A percentile compares a stretch with the other conserved stretches of the same genome.
These are phyloP conservation scores for Baccha elongata DNA, from an alignment of 2,888 invertebrate species.

Conservation along the genomic window DNA sequence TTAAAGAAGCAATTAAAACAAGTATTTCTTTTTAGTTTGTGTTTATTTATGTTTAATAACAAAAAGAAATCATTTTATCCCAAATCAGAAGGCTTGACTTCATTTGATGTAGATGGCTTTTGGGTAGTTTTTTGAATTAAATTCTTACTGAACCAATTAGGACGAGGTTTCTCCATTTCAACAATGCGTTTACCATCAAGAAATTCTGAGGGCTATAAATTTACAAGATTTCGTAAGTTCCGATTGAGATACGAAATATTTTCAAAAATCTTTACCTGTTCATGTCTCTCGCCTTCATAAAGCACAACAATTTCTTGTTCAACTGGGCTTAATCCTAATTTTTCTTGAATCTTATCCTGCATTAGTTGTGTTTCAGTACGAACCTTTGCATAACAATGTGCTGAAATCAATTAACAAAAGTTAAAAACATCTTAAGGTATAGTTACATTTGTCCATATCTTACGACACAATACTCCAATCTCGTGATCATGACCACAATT, in stretches of 20 bases:
- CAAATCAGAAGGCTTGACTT: slow-evolving; percentile 89
- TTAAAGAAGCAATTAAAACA: too few relatives aligned
- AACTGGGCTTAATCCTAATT: slow-evolving; percentile 88
- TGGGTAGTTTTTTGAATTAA: slow-evolving; percentile 91
- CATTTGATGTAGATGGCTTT: slow-evolving; percentile 87
- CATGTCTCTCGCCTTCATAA: slow-evolving; percentile 90
- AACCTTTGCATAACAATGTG: slow-evolving; percentile 92
- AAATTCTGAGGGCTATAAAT: slow-evolving; percentile 84
- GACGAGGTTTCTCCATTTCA: slow-evolving; percentile 92
- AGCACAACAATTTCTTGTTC: slow-evolving; percentile 93
- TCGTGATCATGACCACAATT: slow-evolving; percentile 94
- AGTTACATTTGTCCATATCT: slow-evolving; percentile 77
- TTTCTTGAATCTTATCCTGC: slow-evolving; percentile 88
- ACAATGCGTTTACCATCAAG: slow-evolving; percentile 90
- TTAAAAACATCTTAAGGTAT: neutral
- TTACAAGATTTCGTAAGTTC: neutral
- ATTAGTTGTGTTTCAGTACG: slow-evolving; percentile 91
- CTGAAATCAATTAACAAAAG: slow-evolving; percentile 82
- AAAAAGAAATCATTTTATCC: slow-evolving; percentile 82
- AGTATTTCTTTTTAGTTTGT: too few relatives aligned
- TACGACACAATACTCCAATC: slow-evolving; percentile 91
- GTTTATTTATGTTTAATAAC: slow-evolving; percentile 13
- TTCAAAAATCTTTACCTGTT: slow-evolving; percentile 81
- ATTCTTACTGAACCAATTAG: slow-evolving; percentile 94
- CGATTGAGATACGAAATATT: neutral